These are phyloP conservation scores for Lophura nycthemera DNA, from an alignment of 2,113 vertebrate species.

Conservation along the genomic window DNA sequence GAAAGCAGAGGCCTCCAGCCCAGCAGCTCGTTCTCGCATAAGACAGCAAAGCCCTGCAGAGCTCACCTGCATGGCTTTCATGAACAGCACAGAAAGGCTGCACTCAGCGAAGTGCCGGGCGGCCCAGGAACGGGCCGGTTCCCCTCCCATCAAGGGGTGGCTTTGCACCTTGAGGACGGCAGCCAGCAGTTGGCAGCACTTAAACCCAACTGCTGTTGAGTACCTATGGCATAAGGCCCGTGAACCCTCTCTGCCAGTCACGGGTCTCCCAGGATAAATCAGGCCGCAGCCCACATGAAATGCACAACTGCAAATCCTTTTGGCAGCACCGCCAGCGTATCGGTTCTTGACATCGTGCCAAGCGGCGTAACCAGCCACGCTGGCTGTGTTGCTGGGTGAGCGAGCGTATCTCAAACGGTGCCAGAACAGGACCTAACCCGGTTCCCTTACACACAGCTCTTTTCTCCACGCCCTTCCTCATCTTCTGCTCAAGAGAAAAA, in stretches of 20 bases:
- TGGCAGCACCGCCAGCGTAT: not conserved
- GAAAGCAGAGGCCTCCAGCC: not conserved
- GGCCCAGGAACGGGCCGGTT: rapidly evolving
- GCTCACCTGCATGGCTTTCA: not conserved
- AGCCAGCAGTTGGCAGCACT: rapidly evolving
- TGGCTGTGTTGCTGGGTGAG: not conserved
- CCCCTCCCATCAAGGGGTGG: not conserved
- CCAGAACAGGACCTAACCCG: not conserved
- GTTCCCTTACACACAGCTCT: not conserved
- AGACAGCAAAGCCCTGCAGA: not conserved
- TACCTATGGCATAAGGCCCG: not conserved
- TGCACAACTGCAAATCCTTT: not conserved
- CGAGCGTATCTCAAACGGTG: not conserved
- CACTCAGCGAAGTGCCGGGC: rapidly evolving
- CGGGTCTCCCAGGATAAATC: not conserved
- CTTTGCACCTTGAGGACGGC: not conserved
- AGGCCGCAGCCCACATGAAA: not conserved
- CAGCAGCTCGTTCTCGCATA: not conserved
- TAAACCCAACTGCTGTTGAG: rapidly evolving
- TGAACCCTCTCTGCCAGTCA: not conserved
- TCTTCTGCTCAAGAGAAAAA: not conserved
- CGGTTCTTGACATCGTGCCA: not conserved
- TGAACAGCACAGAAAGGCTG: not conserved
- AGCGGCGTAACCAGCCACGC: rapidly evolving
- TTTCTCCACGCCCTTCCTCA: not conserved